phyloP scores from a whole-genome alignment of 2,113 vertebrate species.

The Delphinus delphis region DNA sequence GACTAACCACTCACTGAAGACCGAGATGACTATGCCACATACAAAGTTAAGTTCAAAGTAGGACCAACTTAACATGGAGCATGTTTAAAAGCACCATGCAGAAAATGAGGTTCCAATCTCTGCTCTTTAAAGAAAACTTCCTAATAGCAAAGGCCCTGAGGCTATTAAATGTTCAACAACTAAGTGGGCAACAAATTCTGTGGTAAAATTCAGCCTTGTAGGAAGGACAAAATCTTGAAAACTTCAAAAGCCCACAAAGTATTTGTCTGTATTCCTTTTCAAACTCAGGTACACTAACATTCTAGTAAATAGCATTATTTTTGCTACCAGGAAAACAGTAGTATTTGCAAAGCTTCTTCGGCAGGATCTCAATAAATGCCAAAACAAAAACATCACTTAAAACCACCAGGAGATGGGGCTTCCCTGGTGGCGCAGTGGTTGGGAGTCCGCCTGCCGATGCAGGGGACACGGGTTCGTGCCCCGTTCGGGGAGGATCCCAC shows the following conservation, averaged over 20 bases:
- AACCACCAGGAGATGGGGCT: not conserved
- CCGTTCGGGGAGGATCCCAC: too few relatives aligned
- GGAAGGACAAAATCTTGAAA: not conserved
- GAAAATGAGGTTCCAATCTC: slow-evolving; percentile 22
- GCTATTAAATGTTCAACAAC: slow-evolving; percentile 4
- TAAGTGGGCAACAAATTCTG: not conserved
- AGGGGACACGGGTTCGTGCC: too few relatives aligned
- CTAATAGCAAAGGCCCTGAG: not conserved
- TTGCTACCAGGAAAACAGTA: not conserved
- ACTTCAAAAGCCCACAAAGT: not conserved
- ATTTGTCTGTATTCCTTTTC: not conserved
- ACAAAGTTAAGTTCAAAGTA: not conserved
- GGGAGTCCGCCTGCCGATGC: too few relatives aligned
- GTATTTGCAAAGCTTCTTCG: slow-evolving; percentile 19
- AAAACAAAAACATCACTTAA: slow-evolving; percentile 11
- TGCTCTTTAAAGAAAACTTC: not conserved
- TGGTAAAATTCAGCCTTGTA: not conserved
- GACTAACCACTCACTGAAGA: not conserved
- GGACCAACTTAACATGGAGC: not conserved
- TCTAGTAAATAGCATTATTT: not conserved
- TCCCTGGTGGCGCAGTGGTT: too few relatives aligned
- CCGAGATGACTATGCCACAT: not conserved
- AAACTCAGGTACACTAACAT: not conserved
- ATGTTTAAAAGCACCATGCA: not conserved
- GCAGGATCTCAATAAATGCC: not conserved